Percentiles rank a stretch among this genome's conserved stretches.
These are phyloP conservation scores for Hyperopisus bebe DNA, from an alignment of 2,113 vertebrate species.

Conservation along the genomic window DNA sequence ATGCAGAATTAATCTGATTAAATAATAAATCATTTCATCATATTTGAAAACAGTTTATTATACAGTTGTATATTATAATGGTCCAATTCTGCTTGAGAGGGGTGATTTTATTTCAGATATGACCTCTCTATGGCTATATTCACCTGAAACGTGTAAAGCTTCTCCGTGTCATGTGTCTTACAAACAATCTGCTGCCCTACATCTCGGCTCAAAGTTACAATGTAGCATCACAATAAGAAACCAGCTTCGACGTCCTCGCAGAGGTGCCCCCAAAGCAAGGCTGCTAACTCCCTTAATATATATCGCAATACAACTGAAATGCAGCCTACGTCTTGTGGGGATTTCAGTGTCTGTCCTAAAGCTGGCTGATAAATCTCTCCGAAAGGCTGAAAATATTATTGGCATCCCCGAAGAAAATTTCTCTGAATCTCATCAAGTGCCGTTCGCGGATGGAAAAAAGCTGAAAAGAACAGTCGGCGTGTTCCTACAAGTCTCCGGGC, in stretches of 20 bases:
- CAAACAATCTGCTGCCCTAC: background rate
- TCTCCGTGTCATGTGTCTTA: background rate
- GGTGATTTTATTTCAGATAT: background rate
- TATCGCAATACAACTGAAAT: background rate
- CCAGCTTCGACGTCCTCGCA: background rate
- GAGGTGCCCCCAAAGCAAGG: background rate
- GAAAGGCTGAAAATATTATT: background rate
- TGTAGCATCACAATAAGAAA: background rate
- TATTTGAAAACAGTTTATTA: background rate
- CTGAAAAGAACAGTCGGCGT: constrained; percentile 19
- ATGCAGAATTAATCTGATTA: background rate
- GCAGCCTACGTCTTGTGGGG: background rate
- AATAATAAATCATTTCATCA: background rate
- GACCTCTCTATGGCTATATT: background rate
- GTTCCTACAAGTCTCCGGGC: constrained; percentile 41
- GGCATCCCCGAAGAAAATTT: background rate
- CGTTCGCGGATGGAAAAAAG: background rate
- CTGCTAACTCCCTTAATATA: background rate
- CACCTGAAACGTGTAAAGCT: background rate
- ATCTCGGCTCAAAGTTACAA: background rate
- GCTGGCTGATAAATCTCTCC: background rate
- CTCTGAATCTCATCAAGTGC: background rate
- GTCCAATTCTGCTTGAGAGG: background rate
- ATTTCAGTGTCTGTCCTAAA: background rate
- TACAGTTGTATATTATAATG: background rate